These are phyloP conservation scores for Gallinago solitaria DNA, from an alignment of 2,797 vertebrate genomes.

Conservation along the genomic window DNA sequence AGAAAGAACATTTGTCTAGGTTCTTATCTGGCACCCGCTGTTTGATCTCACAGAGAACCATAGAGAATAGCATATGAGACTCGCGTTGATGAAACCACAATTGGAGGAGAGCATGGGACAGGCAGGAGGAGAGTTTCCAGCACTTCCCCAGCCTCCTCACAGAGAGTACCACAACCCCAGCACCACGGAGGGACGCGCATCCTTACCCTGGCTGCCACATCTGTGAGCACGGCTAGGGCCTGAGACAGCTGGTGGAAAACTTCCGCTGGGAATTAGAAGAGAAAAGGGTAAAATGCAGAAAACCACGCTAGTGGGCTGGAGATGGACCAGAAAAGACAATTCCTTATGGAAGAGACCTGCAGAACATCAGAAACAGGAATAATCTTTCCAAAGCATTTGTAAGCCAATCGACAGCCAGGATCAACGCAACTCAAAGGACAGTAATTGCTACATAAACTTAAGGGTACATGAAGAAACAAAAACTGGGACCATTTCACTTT, in stretches of 20 bases:
- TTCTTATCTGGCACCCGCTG: not conserved
- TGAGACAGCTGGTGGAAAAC: conserved; percentile 97
- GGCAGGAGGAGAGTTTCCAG: rapidly evolving
- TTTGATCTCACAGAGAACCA: rapidly evolving
- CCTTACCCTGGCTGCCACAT: conserved; percentile 91
- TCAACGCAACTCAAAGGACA: not conserved
- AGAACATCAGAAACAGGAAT: not conserved
- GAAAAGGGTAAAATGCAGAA: not conserved
- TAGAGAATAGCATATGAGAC: not conserved
- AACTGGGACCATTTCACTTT: rapidly evolving
- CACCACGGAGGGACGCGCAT: not conserved
- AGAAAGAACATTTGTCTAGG: not conserved
- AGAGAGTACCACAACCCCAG: not conserved
- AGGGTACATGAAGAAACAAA: not conserved
- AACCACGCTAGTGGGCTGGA: not conserved
- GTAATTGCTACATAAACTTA: not conserved
- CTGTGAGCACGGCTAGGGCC: conserved; percentile 93
- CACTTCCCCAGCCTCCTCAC: not conserved
- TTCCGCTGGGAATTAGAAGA: conserved; percentile 79
- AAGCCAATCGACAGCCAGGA: not conserved
- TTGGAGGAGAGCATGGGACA: rapidly evolving
- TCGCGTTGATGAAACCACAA: rapidly evolving
- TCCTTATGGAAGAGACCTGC: not conserved
- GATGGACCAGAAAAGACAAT: not conserved
- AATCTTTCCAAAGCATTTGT: not conserved